These are phyloP conservation scores for Argopecten irradians DNA, from an alignment of 1,140 invertebrate genomes.

Conservation along the genomic window DNA sequence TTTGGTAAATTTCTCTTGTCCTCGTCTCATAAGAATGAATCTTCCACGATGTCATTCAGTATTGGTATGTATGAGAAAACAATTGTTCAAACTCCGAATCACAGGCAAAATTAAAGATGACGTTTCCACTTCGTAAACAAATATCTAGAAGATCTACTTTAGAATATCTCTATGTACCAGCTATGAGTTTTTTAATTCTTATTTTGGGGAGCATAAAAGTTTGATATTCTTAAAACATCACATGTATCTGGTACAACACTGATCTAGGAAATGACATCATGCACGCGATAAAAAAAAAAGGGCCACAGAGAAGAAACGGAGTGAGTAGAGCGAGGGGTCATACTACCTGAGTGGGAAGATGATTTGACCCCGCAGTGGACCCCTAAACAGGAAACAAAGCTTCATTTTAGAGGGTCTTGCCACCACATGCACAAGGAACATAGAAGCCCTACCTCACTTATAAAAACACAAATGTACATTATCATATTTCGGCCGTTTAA, in stretches of 20 bases:
- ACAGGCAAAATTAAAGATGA: too few relatives aligned
- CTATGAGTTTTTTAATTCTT: too few relatives aligned
- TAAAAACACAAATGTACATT: neutral
- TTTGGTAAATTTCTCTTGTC: too few relatives aligned
- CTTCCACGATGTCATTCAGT: neutral
- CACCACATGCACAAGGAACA: constrained; percentile 15
- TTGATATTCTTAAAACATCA: neutral
- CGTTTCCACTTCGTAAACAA: too few relatives aligned
- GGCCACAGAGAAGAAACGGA: neutral
- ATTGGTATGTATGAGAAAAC: too few relatives aligned
- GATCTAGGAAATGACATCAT: constrained; percentile 5
- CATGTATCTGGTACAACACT: constrained; percentile 1
- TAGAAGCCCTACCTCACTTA: neutral
- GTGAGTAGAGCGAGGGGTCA: constrained; percentile 1
- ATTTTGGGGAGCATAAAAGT: neutral
- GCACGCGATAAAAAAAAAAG: neutral
- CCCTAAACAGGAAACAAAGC: constrained; percentile 56
- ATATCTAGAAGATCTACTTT: too few relatives aligned
- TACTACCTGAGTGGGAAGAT: constrained; percentile 55
- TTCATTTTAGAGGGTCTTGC: constrained; percentile 26
- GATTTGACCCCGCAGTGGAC: constrained; percentile 55
- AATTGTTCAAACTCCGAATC: too few relatives aligned
- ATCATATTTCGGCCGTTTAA: too few relatives aligned
- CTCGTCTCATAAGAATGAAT: too few relatives aligned
- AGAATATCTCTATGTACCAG: too few relatives aligned